phyloP scores from a whole-genome alignment of 2,888 invertebrate species.

The Anarsia innoxiella region DNA sequence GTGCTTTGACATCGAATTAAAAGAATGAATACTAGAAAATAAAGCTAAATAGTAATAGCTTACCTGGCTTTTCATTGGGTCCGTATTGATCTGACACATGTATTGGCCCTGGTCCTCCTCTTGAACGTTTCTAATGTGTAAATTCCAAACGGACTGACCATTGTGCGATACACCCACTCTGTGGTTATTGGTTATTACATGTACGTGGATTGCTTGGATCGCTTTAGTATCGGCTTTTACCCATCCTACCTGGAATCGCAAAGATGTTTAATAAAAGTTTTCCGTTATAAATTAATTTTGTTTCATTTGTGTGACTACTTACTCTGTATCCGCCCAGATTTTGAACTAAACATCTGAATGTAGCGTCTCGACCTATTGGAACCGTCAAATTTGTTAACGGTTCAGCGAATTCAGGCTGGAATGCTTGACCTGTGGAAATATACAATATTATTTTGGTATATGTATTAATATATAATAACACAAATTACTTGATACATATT shows the following conservation, averaged over 20 bases:
- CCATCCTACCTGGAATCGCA: constrained; percentile 92
- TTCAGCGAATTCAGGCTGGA: constrained; percentile 89
- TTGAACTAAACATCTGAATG: constrained; percentile 89
- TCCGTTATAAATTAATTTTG: background rate
- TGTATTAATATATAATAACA: too few relatives aligned
- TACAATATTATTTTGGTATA: too few relatives aligned
- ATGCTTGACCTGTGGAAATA: constrained; percentile 77
- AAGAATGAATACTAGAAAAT: too few relatives aligned
- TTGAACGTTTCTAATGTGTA: constrained; percentile 89
- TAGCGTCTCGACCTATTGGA: constrained; percentile 89
- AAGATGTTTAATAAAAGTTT: background rate
- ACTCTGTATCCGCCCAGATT: constrained; percentile 93
- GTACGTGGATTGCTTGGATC: constrained; percentile 93
- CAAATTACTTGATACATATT: too few relatives aligned
- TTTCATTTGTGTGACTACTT: too few relatives aligned
- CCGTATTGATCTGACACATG: constrained; percentile 96
- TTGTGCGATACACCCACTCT: constrained; percentile 89
- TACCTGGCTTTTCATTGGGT: constrained; percentile 96
- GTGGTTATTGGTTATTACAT: constrained; percentile 93
- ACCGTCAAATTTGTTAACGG: constrained; percentile 89
- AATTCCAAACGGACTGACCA: constrained; percentile 91
- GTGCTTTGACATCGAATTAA: constrained; percentile 43
- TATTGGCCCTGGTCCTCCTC: constrained; percentile 93
- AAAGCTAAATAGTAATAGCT: too few relatives aligned
- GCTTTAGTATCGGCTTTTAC: constrained; percentile 95